Evolutionary conservation across 2,888 invertebrate genomes (phyloP).

Genomic region (Siphlonurus alternatus): DNA sequence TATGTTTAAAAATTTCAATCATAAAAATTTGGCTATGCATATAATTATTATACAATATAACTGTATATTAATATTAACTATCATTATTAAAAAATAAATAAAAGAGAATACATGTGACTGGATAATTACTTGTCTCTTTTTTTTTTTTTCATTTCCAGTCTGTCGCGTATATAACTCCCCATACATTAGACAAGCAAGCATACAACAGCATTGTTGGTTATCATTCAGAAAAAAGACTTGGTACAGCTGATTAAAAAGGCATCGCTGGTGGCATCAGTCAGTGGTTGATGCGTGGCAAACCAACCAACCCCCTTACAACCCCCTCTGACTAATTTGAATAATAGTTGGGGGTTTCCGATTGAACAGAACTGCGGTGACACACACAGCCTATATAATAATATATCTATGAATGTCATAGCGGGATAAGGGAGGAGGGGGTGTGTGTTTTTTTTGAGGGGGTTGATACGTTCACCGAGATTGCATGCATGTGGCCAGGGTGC

Average conservation of each 20-base stretch:
- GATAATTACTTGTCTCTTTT: too few relatives aligned
- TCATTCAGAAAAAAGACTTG: too few relatives aligned
- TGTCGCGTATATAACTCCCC: background rate
- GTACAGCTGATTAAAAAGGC: background rate
- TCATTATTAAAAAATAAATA: too few relatives aligned
- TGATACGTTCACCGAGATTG: background rate
- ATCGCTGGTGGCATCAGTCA: background rate
- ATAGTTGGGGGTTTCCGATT: background rate
- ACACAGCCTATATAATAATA: too few relatives aligned
- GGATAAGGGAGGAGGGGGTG: background rate
- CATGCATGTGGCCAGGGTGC: background rate
- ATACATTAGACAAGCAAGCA: too few relatives aligned
- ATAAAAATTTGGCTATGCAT: too few relatives aligned
- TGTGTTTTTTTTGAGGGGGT: background rate
- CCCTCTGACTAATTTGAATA: background rate
- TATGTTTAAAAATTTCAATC: too few relatives aligned
- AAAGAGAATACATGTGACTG: too few relatives aligned
- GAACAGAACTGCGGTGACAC: background rate
- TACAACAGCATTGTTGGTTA: too few relatives aligned
- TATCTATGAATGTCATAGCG: background rate
- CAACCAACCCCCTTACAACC: background rate
- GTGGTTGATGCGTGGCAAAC: background rate
- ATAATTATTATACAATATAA: too few relatives aligned
- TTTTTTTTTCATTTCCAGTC: background rate
- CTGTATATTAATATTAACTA: too few relatives aligned